Base-by-base conservation (phyloP, 1,140 invertebrate species). In the Fopius arisanus region DNA sequence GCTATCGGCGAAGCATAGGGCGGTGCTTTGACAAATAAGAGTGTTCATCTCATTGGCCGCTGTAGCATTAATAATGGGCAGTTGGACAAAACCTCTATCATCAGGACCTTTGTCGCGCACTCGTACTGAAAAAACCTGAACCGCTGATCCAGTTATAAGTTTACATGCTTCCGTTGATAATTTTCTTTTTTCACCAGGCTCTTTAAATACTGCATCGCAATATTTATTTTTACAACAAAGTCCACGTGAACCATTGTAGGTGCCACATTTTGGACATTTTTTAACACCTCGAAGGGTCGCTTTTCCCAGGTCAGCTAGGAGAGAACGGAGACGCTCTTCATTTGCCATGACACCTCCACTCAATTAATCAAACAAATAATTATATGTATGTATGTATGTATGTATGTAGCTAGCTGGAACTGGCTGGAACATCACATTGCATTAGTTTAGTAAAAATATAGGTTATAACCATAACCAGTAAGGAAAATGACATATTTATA, bases 261-360 rank as follows among this genome's bases (percentile, higher is more conserved):
- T 93, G 0, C 93, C 92, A 89, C 94, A 96, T 82, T 95, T 94
- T 2, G 92, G 92, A 83, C 94, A 96, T 80, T 93, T 94, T 76
- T 92, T 88, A 0, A 95, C 90, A 75, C 94, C 94, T 79, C 92
- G 89, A 76, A 91, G 84, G 68, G 91, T 94, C 74, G 90, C 91
- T 84, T 89, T 93, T 74, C 93, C 93, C 78, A 93, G 86, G 88
- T 91, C 93, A 80, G 85, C 90, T 79, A 82, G 80, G 70, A 80
- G 86, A 78, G 80, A 87, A 85, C 82, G 86, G 28, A 86, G 73
- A 65, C 84, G 82, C 66, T 88, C 85, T 26, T 88, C 86, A 73
- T 80, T 85, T 12, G 82, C 84, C 85, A 87, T 87, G 12, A 12
- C 33, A 37, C 9, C 33, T 37, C n/a, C n/a, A n/a, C n/a, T n/a